Percentiles rank a stretch among this genome's conserved stretches.
These are phyloP conservation scores for Caenorhabditis virilis DNA, from an alignment of 2,888 invertebrate species.

Conservation along the genomic window DNA sequence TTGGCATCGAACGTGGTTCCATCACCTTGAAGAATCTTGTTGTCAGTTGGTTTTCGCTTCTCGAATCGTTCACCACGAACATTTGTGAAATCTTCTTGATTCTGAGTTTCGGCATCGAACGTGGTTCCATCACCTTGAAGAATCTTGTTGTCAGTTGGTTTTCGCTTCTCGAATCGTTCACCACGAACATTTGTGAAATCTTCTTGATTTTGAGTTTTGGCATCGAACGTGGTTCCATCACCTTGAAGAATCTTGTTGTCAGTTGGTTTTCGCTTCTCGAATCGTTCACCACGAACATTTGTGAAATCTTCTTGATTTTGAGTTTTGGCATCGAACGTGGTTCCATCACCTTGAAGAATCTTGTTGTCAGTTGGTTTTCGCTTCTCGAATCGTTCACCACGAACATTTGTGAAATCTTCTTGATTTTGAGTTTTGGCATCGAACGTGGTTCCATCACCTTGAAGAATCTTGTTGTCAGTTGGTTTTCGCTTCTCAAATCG, in stretches of 20 bases:
- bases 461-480: not conserved
- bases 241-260: not conserved
- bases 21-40: not conserved
- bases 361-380: not conserved
- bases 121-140: not conserved
- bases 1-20: not conserved
- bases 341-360: not conserved
- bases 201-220: slow-evolving; percentile 1
- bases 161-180: not conserved
- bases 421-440: not conserved
- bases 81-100: slow-evolving; percentile 1
- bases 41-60: not conserved
- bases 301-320: slow-evolving; percentile 5
- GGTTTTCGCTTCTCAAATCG: not conserved
- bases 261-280: not conserved
- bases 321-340: not conserved
- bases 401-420: not conserved
- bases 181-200: not conserved
- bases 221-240: not conserved
- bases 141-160: not conserved
- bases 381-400: slow-evolving; percentile 1
- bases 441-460: not conserved
- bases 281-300: slow-evolving; percentile 1
- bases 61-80: slow-evolving; percentile 3
- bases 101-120: slow-evolving; percentile 1